A percentile compares a stretch with the other conserved stretches of the same genome.
Evolutionary conservation across 2,888 invertebrate species (phyloP).

Genomic region (Clistopyga incitator): DNA sequence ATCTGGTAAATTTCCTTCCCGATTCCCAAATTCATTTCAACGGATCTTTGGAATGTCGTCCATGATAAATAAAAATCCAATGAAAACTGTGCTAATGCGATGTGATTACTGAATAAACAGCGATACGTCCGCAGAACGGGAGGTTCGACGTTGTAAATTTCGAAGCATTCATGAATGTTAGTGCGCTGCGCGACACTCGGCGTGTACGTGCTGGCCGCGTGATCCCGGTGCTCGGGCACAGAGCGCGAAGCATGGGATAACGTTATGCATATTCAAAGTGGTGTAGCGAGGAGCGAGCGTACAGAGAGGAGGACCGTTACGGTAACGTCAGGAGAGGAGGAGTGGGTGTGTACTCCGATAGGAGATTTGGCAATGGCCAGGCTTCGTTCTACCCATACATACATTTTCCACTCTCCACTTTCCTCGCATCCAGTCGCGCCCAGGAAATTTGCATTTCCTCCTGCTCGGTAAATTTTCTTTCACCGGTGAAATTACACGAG

Average conservation of each 20-base stretch:
- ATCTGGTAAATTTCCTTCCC: too few species aligned
- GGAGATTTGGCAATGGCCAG: conserved; percentile 42
- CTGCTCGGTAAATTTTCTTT: conserved; percentile 6
- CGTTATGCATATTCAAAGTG: conserved; percentile 50
- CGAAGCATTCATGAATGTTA: conserved; percentile 29
- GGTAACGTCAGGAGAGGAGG: conserved; percentile 16
- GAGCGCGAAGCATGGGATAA: conserved; percentile 16
- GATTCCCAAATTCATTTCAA: too few species aligned
- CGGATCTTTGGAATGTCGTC: too few species aligned
- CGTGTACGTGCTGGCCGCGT: not conserved
- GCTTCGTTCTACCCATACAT: conserved; percentile 4
- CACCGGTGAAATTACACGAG: conserved; percentile 13
- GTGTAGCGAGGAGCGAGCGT: conserved; percentile 19
- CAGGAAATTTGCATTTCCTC: conserved; percentile 50
- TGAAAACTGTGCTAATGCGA: too few species aligned
- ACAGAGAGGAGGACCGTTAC: conserved; percentile 19
- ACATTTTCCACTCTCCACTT: conserved; percentile 9
- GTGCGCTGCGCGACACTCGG: not conserved
- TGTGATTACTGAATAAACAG: not conserved
- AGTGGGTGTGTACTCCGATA: conserved; percentile 21
- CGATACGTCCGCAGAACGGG: not conserved
- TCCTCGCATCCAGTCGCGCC: conserved; percentile 19
- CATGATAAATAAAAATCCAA: too few species aligned
- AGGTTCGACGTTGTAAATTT: conserved; percentile 20
- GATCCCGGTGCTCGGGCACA: conserved; percentile 3